phyloP scores from a whole-genome alignment of 2,888 invertebrate genomes.

The Smittia aterrima region DNA sequence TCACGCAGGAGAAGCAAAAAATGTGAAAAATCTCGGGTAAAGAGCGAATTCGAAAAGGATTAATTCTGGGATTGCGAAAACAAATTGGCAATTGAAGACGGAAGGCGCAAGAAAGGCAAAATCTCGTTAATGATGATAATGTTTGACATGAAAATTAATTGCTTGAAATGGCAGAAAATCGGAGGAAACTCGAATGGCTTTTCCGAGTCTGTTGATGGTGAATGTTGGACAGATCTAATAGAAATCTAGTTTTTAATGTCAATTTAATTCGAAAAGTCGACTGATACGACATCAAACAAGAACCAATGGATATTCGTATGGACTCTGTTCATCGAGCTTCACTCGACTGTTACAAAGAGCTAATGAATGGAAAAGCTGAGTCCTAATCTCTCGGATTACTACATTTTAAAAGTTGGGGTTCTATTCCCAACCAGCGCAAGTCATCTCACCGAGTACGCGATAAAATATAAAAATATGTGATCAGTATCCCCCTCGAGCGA shows the following conservation, averaged over 20 bases:
- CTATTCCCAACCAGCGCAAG: too few species aligned
- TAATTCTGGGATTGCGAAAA: conserved; percentile 22
- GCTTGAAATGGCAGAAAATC: conserved; percentile 9
- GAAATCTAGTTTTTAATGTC: too few species aligned
- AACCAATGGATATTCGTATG: too few species aligned
- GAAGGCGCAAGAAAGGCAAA: conserved; percentile 4
- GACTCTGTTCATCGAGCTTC: too few species aligned
- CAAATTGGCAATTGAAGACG: conserved; percentile 19
- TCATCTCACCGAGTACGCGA: too few species aligned
- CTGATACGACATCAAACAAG: too few species aligned
- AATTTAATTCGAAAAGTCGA: too few species aligned
- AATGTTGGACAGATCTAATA: not conserved
- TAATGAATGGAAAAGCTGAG: too few species aligned
- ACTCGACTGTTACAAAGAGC: too few species aligned
- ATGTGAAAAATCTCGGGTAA: conserved; percentile 1
- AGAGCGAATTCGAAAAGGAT: conserved; percentile 20
- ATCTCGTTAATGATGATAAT: conserved; percentile 39
- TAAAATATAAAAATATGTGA: not conserved
- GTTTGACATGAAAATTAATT: conserved; percentile 39
- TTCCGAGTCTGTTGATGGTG: too few species aligned
- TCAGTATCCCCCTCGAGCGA: not conserved
- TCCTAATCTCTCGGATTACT: too few species aligned
- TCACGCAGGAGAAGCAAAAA: not conserved
- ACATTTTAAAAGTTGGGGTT: too few species aligned
- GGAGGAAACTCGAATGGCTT: not conserved